Conservation (phyloP, 2,888 invertebrate genomes). For the Heliconius charithonia region DNA sequence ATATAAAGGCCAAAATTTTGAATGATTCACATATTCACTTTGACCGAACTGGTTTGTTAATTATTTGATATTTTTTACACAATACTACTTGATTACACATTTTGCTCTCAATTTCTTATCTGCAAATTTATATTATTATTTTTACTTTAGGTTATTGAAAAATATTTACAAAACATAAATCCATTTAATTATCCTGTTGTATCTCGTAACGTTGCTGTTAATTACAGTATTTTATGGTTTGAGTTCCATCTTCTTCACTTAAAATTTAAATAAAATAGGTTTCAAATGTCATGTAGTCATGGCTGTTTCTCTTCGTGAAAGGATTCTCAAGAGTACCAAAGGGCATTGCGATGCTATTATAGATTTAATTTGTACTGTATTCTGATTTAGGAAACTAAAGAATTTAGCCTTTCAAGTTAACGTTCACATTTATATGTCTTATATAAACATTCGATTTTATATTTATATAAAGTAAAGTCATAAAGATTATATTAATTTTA, state of each 20-base stretch:
- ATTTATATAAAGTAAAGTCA: too few species aligned
- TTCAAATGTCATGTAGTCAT: slow-evolving; percentile 68
- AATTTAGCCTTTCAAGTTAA: not conserved
- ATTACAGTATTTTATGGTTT: not conserved
- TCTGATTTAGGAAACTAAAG: not conserved
- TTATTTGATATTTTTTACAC: not conserved
- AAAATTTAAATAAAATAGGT: slow-evolving; percentile 39
- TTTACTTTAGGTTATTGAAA: not conserved
- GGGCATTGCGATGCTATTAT: slow-evolving; percentile 71
- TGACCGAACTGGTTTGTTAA: not conserved
- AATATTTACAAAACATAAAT: not conserved
- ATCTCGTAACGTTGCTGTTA: not conserved
- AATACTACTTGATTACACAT: not conserved
- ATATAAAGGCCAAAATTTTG: too few species aligned
- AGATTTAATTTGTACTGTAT: slow-evolving; percentile 57
- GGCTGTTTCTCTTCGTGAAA: slow-evolving; percentile 59
- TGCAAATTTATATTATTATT: not conserved
- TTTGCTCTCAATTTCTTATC: too few species aligned
- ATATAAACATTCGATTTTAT: not conserved
- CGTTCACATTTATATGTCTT: not conserved
- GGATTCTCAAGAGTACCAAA: slow-evolving; percentile 66
- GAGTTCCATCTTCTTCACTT: not conserved
- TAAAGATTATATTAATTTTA: not conserved
- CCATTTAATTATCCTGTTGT: not conserved
- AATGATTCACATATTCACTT: not conserved